Evolutionary conservation across 2,113 vertebrate species (phyloP), one percentile per base, ranked within the genome.

Genomic region (Apodemus sylvaticus): DNA sequence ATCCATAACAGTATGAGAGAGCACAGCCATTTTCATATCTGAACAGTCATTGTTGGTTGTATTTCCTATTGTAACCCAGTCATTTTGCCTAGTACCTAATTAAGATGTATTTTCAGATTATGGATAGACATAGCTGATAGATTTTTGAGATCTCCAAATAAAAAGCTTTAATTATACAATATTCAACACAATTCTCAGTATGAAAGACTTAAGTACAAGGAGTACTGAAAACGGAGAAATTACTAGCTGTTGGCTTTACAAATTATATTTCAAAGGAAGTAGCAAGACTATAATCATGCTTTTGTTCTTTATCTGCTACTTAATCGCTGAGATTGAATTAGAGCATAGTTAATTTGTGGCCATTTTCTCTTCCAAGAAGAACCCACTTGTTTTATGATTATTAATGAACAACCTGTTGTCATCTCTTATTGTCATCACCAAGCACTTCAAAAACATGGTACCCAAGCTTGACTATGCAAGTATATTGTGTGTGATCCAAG

Each of bases 261-360:
- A 62, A 92, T 87, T 86, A 39, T 66, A 79, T 85, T 26, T 73
- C 34, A 58, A 86, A 71, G 71, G 34, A 96, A 93, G 36, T 86
- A 95, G 77, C 39, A 82, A 85, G 64, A 13, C 36, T 74, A 68
- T 90, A 85, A 91, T 90, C 51, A 71, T 17, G 10, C 51, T 11
- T 87, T 91, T 73, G 24, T 58, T 93, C 62, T 89, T 71, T 73
- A 6, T 55, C 29, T 79, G 88, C 77, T 74, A 39, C 85, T 83
- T 60, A 51, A 86, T 78, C 45, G 24, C 73, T 4, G 70, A 55
- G 34, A 53, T 36, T 78, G 42, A 96, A 90, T 86, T 89, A 73
- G 10, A 93, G 9, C 3, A 39, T 10, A 89, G 42, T 11, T 86
- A 70, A 89, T 89, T 76, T 51, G 87, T 74, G 13, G 34, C 14